These are phyloP conservation scores for Falco columbarius DNA, from an alignment of 2,797 vertebrate species.

Conservation along the genomic window DNA sequence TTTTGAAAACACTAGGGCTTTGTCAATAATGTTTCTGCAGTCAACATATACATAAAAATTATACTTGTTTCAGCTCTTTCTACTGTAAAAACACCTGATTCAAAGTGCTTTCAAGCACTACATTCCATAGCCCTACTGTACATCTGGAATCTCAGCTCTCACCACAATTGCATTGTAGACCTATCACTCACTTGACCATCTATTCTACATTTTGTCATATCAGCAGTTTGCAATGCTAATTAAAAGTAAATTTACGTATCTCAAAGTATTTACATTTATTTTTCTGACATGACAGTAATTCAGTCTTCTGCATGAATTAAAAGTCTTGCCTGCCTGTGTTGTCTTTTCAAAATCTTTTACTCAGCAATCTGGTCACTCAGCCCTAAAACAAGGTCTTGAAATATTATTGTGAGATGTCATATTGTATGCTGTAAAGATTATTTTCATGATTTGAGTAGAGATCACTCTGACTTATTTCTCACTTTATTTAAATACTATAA, in stretches of 20 bases:
- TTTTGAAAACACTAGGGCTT: not conserved
- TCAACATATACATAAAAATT: not conserved
- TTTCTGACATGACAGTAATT: not conserved
- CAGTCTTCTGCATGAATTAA: not conserved
- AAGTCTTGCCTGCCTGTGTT: not conserved
- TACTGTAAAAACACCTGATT: not conserved
- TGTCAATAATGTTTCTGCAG: not conserved
- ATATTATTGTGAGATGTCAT: not conserved
- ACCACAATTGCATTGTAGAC: not conserved
- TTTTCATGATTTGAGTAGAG: not conserved
- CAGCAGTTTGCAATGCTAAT: not conserved
- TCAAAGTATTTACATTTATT: not conserved
- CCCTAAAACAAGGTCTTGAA: not conserved
- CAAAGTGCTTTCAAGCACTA: not conserved
- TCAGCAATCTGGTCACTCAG: not conserved
- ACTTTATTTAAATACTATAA: not conserved
- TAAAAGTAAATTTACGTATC: constrained; percentile 12
- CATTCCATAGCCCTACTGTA: not conserved
- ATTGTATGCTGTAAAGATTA: not conserved
- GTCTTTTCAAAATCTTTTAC: not conserved
- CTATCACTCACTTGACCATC: not conserved
- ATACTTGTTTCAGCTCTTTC: not conserved
- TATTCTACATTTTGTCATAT: not conserved
- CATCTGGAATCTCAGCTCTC: not conserved
- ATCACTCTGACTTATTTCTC: not conserved